phyloP scores from a whole-genome alignment of 2,797 vertebrate genomes.

The Coendou prehensilis region DNA sequence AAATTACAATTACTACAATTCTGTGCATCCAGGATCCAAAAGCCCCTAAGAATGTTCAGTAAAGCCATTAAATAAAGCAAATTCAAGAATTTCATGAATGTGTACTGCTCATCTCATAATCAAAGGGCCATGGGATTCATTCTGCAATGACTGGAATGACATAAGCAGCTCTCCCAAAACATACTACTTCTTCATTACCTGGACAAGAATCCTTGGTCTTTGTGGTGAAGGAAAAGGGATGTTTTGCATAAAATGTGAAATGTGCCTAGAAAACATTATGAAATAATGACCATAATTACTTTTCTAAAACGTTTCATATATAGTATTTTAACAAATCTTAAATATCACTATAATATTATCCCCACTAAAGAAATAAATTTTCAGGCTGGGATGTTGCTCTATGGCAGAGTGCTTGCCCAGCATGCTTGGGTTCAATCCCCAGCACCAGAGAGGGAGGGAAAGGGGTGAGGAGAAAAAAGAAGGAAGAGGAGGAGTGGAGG shows the following conservation, averaged over 20 bases:
- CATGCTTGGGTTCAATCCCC: background rate
- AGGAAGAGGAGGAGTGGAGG: too few species aligned
- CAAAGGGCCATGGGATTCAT: background rate
- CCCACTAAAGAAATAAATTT: constrained; percentile 42
- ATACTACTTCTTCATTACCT: constrained; percentile 87
- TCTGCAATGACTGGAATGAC: background rate
- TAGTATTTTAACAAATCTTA: constrained; percentile 60
- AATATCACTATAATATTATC: constrained; percentile 25
- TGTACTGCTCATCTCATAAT: background rate
- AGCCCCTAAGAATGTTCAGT: background rate
- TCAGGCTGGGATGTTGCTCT: too few species aligned
- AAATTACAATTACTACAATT: constrained; percentile 45
- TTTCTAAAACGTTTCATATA: constrained; percentile 58
- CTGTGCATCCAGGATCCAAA: background rate
- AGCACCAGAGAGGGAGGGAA: background rate
- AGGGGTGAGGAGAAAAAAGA: too few species aligned
- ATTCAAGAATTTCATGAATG: constrained; percentile 41
- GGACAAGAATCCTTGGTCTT: constrained; percentile 98
- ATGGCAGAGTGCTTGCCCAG: background rate
- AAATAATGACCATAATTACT: constrained; percentile 69
- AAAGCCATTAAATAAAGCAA: constrained; percentile 52
- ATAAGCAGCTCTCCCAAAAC: background rate
- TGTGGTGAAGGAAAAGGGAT: constrained; percentile 98
- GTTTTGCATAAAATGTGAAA: constrained; percentile 99
- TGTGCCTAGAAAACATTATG: constrained; percentile 91